A percentile compares a stretch with the other conserved stretches of the same genome.
Evolutionary conservation across 2,113 vertebrate genomes (phyloP).

Genomic region (Pangasianodon hypophthalmus): DNA sequence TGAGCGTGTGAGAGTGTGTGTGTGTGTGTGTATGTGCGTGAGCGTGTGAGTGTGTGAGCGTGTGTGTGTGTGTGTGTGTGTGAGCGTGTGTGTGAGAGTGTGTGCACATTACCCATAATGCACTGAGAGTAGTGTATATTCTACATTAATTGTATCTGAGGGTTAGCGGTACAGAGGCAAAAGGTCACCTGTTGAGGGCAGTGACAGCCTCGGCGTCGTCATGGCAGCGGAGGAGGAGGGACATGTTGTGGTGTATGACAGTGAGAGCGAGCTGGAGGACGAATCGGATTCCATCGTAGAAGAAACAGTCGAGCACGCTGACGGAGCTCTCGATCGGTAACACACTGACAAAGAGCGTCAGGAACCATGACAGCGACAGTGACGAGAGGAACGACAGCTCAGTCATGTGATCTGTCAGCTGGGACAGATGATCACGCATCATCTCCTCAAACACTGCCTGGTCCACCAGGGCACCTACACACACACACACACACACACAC

Average conservation of each 20-base stretch:
- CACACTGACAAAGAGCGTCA: slow-evolving; percentile 97
- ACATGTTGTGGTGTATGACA: slow-evolving; percentile 93
- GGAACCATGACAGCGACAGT: slow-evolving; percentile 97
- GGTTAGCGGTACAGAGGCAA: slow-evolving; percentile 5
- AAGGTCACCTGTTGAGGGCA: slow-evolving; percentile 86
- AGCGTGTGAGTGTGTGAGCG: neutral
- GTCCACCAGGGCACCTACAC: slow-evolving; percentile 92
- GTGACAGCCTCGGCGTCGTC: slow-evolving; percentile 96
- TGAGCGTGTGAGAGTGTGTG: too few species aligned
- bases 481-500: slow-evolving; percentile 49
- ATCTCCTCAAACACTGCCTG: slow-evolving; percentile 98
- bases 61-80: neutral
- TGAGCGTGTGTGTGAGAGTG: neutral
- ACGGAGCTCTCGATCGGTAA: slow-evolving; percentile 95
- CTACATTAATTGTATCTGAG: neutral
- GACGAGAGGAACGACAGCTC: slow-evolving; percentile 98
- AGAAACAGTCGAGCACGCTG: slow-evolving; percentile 97
- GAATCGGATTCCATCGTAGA: slow-evolving; percentile 94
- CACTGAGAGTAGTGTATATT: neutral
- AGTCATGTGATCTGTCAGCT: slow-evolving; percentile 92
- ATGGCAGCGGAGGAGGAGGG: slow-evolving; percentile 86
- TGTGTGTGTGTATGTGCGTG: neutral
- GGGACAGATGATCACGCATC: slow-evolving; percentile 88
- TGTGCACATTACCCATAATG: neutral
- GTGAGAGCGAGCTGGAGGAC: slow-evolving; percentile 92